Percentiles rank a stretch among this genome's conserved stretches.
Evolutionary conservation across 2,113 vertebrate genomes (phyloP).

Genomic region (Saguinus imperator): DNA sequence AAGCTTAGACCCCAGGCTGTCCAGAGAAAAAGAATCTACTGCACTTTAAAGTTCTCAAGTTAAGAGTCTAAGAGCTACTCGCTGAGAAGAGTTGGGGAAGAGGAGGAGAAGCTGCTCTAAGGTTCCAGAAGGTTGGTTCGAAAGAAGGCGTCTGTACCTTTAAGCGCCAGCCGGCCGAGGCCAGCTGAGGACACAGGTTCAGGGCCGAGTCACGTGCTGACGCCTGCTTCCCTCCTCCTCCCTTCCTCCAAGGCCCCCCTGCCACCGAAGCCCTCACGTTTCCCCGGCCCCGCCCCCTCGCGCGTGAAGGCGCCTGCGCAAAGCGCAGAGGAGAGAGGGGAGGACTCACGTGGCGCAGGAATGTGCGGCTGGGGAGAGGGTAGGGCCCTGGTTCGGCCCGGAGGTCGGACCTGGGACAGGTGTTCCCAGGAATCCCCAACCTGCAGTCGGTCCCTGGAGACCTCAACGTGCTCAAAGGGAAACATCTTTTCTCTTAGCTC

Average conservation of each 20-base stretch:
- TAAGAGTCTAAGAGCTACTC: neutral
- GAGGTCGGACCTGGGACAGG: constrained; percentile 15
- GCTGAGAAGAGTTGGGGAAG: neutral
- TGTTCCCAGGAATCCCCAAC: neutral
- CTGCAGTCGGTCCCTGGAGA: neutral
- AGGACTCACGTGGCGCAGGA: constrained; percentile 69
- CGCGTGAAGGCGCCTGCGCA: constrained; percentile 61
- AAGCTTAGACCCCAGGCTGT: neutral
- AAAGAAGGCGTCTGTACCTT: constrained; percentile 51
- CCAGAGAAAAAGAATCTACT: neutral
- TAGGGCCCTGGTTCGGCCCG: neutral
- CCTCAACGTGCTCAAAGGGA: neutral
- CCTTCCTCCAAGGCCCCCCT: neutral
- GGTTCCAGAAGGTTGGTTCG: neutral
- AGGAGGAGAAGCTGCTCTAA: neutral
- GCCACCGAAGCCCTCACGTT: constrained; percentile 40
- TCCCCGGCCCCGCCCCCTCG: constrained; percentile 50
- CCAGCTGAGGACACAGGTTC: constrained; percentile 67
- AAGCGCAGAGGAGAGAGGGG: neutral
- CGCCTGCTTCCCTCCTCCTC: constrained; percentile 5
- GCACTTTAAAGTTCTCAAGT: neutral
- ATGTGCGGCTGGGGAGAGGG: constrained; percentile 45
- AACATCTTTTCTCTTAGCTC: neutral
- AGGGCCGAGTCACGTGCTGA: constrained; percentile 68
- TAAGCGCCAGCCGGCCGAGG: constrained; percentile 55